Evolutionary conservation across 1,140 invertebrate species (phyloP).

Genomic region (Caenorhabditis briggsae): DNA sequence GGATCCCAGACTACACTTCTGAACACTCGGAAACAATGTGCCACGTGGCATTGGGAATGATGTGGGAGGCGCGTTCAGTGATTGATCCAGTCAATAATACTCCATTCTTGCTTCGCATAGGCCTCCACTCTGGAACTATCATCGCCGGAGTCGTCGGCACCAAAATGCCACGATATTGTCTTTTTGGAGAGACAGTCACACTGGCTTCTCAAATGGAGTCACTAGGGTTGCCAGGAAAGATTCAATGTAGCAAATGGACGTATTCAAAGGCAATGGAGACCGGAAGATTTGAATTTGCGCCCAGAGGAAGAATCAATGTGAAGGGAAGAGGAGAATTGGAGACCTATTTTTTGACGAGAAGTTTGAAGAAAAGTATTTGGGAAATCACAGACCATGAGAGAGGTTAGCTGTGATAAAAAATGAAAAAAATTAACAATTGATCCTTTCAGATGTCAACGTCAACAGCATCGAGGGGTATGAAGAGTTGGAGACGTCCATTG

Average conservation of each 20-base stretch:
- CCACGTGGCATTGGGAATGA: slow-evolving; percentile 85
- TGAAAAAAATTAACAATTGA: too few relatives aligned
- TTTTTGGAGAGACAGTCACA: slow-evolving; percentile 86
- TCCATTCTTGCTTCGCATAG: slow-evolving; percentile 70
- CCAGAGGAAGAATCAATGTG: slow-evolving; percentile 72
- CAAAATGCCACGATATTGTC: slow-evolving; percentile 81
- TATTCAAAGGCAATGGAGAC: slow-evolving; percentile 56
- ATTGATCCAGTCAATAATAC: slow-evolving; percentile 72
- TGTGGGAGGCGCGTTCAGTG: slow-evolving; percentile 76
- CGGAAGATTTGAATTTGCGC: slow-evolving; percentile 76
- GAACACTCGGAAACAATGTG: slow-evolving; percentile 94
- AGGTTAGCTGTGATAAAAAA: slow-evolving; percentile 55
- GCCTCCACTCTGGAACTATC: slow-evolving; percentile 75
- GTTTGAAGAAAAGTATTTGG: slow-evolving; percentile 75
- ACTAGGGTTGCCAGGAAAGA: slow-evolving; percentile 70
- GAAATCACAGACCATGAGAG: slow-evolving; percentile 71
- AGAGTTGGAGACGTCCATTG: slow-evolving; percentile 66
- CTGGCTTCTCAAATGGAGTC: slow-evolving; percentile 78
- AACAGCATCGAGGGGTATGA: slow-evolving; percentile 76
- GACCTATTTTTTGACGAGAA: slow-evolving; percentile 72
- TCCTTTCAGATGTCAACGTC: slow-evolving; percentile 70
- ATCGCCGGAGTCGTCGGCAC: slow-evolving; percentile 80
- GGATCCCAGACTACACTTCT: slow-evolving; percentile 90
- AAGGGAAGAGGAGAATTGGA: slow-evolving; percentile 76
- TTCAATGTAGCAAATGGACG: slow-evolving; percentile 72